A percentile compares a stretch with the other conserved stretches of the same genome.
Conservation (phyloP, 2,888 invertebrate genomes). For the Drosophila nr. perissopoda region DNA sequence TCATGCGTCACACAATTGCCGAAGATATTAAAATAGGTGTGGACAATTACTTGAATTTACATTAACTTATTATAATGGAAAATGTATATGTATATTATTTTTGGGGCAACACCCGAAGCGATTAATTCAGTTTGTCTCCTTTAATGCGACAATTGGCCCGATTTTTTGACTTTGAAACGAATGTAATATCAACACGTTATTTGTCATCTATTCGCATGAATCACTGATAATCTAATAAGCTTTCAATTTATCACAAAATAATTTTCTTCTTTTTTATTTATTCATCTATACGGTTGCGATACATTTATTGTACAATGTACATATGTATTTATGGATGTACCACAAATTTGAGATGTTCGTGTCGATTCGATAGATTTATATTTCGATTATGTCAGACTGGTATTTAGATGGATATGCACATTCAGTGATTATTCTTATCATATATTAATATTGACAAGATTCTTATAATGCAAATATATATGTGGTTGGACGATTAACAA, state of each 20-base stretch:
- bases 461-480: background rate
- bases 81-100: constrained; percentile 55
- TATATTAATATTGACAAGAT: background rate
- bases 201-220: constrained; percentile 34
- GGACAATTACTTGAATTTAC: constrained; percentile 54
- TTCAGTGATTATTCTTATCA: background rate
- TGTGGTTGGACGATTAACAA: background rate
- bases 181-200: constrained; percentile 21
- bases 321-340: constrained; percentile 27
- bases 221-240: constrained; percentile 12
- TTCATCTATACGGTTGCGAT: constrained; percentile 50
- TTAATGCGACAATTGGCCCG: constrained; percentile 21
- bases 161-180: constrained; percentile 16
- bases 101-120: constrained; percentile 52
- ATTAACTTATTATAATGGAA: constrained; percentile 49
- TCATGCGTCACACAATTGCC: background rate
- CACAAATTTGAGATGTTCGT: constrained; percentile 31
- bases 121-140: constrained; percentile 26
- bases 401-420: background rate
- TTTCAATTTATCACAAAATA: constrained; percentile 33
- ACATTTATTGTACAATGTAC: constrained; percentile 44
- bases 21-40: constrained; percentile 3
- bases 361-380: background rate
- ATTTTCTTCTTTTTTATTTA: constrained; percentile 28
- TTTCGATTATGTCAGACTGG: background rate